phyloP scores from a whole-genome alignment of 2,888 invertebrate genomes.

The Adineta ricciae region DNA sequence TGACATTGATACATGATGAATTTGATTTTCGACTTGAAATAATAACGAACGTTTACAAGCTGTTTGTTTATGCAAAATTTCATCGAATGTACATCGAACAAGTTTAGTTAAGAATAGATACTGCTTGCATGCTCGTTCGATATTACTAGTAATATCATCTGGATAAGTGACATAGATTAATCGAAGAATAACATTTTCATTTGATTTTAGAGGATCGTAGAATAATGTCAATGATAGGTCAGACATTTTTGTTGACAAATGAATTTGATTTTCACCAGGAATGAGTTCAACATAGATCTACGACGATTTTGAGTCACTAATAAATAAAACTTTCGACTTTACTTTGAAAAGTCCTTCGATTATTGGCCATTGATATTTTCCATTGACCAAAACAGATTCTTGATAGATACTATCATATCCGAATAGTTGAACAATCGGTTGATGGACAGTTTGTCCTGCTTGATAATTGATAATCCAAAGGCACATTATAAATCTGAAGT shows the following conservation, averaged over 20 bases:
- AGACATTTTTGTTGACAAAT: not conserved
- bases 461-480: conserved; percentile 11
- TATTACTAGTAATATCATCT: not conserved
- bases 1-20: not conserved
- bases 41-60: not conserved
- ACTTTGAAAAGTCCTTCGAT: not conserved
- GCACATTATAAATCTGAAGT: not conserved
- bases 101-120: not conserved
- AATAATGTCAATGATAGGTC: not conserved
- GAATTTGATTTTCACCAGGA: not conserved
- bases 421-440: not conserved
- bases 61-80: conserved; percentile 7
- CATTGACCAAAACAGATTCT: not conserved
- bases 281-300: not conserved
- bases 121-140: not conserved
- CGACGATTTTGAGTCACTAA: not conserved
- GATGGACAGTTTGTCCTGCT: not conserved
- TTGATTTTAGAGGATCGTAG: not conserved
- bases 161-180: not conserved
- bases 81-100: not conserved
- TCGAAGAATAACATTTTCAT: not conserved
- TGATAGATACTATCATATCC: conserved; percentile 4
- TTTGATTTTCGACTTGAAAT: not conserved
- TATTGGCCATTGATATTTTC: conserved; percentile 6
- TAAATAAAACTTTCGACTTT: not conserved